Evolutionary conservation across 2,797 vertebrate species (phyloP), one percentile per base, ranked within the genome.

Genomic region (Pseudochirops corinnae): DNA sequence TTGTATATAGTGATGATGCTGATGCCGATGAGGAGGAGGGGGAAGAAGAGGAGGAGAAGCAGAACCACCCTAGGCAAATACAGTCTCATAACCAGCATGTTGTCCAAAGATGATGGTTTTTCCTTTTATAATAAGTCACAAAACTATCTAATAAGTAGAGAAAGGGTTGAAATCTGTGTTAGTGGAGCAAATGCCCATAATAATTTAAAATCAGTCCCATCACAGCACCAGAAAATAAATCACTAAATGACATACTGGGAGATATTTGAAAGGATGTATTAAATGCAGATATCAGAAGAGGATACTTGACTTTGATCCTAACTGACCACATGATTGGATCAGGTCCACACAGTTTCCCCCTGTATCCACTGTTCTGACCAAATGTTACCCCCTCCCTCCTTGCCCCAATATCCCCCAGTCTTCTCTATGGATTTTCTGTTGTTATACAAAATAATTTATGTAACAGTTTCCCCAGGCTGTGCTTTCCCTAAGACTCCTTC

Each of bases 331-430:
- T 67, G 33, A 67, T 2, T 67, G 31, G 31, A 67, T n/a, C 33
- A 67, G 31, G 4, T 5, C 4, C 31, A n/a, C 16, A n/a, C 13
- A 16, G 33, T 16, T 74, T 74, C 39, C 33, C 5, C 33, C 33
- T 82, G n/a, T 39, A 24, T 82, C 7, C 18, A 3, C 21, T 39
- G 18, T 24, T 21, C n/a, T 46, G 16, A 82, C 21, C 7, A 21
- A 24, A 74, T 39, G n/a, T 82, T 2, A 82, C 0, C 0, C 4
- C 1, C 18, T 82, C n/a, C 2, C 1, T 82, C 9, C n/a, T 7
- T 39, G 16, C 5, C 62, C 33, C 33, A 67, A 12, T 6, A 1
- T 31, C 58, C 11, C 29, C 12, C 31, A 74, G 5, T 10, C 18
- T 21, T 21, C n/a, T 21, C 18, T 39, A 39, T 21, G 16, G 28